Percentiles rank a stretch among this genome's conserved stretches.
These are phyloP conservation scores for Myiothlypis coronata DNA, from an alignment of 2,797 vertebrate genomes.

Conservation along the genomic window DNA sequence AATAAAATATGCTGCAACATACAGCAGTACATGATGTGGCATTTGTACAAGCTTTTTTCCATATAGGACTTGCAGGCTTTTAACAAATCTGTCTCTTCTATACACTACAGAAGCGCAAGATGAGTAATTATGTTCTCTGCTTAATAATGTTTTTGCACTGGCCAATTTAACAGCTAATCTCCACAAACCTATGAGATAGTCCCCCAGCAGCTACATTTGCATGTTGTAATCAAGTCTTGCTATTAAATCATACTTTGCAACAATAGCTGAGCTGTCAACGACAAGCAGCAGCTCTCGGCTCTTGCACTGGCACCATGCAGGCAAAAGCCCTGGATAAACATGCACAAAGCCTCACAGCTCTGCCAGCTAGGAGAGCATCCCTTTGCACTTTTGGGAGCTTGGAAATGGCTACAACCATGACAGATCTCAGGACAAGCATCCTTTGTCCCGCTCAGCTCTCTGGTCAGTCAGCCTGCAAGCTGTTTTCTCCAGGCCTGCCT, in stretches of 20 bases:
- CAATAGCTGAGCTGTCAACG: slow-evolving; percentile 38
- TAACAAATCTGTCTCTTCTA: slow-evolving; percentile 44
- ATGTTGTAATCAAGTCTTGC: slow-evolving; percentile 49
- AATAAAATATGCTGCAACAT: slow-evolving; percentile 48
- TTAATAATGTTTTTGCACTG: slow-evolving; percentile 68
- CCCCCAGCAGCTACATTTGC: slow-evolving; percentile 55
- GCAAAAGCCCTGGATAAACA: not conserved
- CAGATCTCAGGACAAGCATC: not conserved
- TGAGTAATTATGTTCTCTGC: slow-evolving; percentile 53
- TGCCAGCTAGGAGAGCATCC: not conserved
- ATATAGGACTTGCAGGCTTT: slow-evolving; percentile 13
- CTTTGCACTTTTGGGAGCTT: not conserved
- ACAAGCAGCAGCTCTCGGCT: not conserved
- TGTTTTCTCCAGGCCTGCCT: not conserved
- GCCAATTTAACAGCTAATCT: slow-evolving; percentile 70
- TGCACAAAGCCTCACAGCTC: not conserved
- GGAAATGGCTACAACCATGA: not conserved
- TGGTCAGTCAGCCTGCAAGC: not conserved
- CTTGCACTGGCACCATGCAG: not conserved
- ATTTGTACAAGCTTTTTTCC: slow-evolving; percentile 19
- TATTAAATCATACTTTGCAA: slow-evolving; percentile 66
- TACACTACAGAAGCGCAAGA: slow-evolving; percentile 38
- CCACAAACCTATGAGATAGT: slow-evolving; percentile 52
- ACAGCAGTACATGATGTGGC: slow-evolving; percentile 33
- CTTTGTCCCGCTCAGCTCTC: not conserved